Evolutionary conservation across 2,888 invertebrate genomes (phyloP).

Genomic region (Drosophila rellima): DNA sequence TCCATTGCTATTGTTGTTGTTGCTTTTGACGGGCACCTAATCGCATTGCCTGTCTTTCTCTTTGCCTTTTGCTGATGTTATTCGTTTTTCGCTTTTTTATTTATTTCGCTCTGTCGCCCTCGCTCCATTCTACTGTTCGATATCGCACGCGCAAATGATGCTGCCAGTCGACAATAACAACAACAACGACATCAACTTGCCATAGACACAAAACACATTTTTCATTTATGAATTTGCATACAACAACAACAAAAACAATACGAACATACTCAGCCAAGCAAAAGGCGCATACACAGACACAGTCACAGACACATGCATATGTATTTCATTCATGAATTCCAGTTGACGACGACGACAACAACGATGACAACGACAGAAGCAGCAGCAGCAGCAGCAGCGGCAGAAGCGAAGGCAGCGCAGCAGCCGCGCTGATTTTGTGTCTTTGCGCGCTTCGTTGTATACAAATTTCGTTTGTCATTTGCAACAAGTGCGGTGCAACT

Average conservation of each 20-base stretch:
- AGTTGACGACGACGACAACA: conserved; percentile 61
- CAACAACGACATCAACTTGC: conserved; percentile 35
- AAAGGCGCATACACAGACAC: conserved; percentile 22
- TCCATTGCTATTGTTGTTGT: conserved; percentile 17
- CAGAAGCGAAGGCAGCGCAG: conserved; percentile 8
- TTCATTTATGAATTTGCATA: conserved; percentile 79
- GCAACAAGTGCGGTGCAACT: conserved; percentile 69
- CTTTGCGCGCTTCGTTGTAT: conserved; percentile 28
- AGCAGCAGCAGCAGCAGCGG: conserved; percentile 9
- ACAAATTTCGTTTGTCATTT: conserved; percentile 75
- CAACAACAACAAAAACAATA: conserved; percentile 28
- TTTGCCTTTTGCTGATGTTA: conserved; percentile 36
- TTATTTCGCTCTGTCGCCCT: conserved; percentile 22
- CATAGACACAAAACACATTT: conserved; percentile 65
- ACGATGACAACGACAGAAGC: conserved; percentile 17
- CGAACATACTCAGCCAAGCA: conserved; percentile 13
- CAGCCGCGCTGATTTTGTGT: conserved; percentile 48
- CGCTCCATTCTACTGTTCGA: conserved; percentile 32
- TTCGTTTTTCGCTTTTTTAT: conserved; percentile 16
- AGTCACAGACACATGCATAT: conserved; percentile 58
- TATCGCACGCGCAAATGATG: conserved; percentile 77
- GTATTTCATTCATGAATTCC: conserved; percentile 79
- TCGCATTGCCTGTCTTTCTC: conserved; percentile 43
- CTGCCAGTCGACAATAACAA: conserved; percentile 37
- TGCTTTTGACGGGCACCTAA: conserved; percentile 26